Evolutionary conservation across 2,797 vertebrate species (phyloP), one percentile per base, ranked within the genome.

Genomic region (Darevskia nairensis): DNA sequence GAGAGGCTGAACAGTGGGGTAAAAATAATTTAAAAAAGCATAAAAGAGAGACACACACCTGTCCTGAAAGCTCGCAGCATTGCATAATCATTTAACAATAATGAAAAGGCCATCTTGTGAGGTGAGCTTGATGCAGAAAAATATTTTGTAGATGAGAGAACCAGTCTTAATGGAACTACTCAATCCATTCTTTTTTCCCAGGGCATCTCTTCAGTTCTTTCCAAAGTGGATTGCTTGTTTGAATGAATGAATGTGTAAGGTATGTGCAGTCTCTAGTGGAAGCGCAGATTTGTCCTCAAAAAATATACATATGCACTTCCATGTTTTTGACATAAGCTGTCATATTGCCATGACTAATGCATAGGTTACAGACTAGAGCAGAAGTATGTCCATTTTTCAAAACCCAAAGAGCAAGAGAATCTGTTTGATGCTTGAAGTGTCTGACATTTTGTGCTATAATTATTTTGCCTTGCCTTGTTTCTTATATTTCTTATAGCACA

Each of bases 361-460:
- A 29, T 8, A 29, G 76, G 76, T 50, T 77, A 77, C 21, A 46
- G 3, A 76, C 39, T 76, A 76, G 76, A 50, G 11, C 76, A 77
- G 76, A 72, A 32, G n/a, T 77, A 27, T 3, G 5, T 46, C 46
- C 10, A 0, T 77, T 77, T 8, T 72, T 27, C 6, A 85, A 69
- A 84, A 88, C 29, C 61, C 39, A 66, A 84, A 89, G 72, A 21
- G 8, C 61, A 80, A 71, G 17, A 10, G 55, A 6, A 0, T 81
- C 21, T 89, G 8, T 80, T 84, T 66, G 86, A 59, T 82, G 15
- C 19, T 1, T 0, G 68, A 35, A 78, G 29, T 81, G 78, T 79
- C 6, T 41, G 25, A 74, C 21, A 50, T 76, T 84, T 90, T 77
- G 17, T 89, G 17, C 77, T 92, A 77, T 91, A 61, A 29, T 29